phyloP scores from a whole-genome alignment of 2,888 invertebrate genomes.

The Luperina testacea region DNA sequence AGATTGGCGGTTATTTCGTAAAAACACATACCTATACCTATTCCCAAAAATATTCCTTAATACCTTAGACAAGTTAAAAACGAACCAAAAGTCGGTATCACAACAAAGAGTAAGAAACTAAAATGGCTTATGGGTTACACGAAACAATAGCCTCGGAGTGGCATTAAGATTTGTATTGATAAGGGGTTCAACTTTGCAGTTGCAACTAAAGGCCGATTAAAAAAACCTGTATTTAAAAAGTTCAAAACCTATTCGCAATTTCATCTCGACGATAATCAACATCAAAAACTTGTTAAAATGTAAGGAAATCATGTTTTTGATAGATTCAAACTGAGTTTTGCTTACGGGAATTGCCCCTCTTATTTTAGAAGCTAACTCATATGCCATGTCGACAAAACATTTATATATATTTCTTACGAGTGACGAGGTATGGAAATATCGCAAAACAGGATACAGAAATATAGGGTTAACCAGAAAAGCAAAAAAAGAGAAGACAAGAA shows the following conservation, averaged over 20 bases:
- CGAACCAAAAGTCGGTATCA: too few species aligned
- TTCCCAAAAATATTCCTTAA: neutral
- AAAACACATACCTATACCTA: neutral
- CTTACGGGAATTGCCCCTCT: neutral
- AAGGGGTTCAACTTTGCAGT: neutral
- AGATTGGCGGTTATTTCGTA: neutral
- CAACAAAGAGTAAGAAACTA: neutral
- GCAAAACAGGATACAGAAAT: neutral
- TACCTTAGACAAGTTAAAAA: neutral
- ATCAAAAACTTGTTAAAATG: neutral
- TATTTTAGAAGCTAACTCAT: too few species aligned
- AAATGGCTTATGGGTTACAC: neutral
- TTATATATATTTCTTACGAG: neutral
- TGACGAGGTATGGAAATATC: slow-evolving; percentile 2
- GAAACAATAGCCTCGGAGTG: neutral
- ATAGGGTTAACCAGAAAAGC: neutral
- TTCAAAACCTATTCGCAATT: neutral
- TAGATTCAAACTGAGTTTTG: neutral
- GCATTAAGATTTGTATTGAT: neutral
- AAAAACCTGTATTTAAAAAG: neutral
- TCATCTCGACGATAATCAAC: neutral
- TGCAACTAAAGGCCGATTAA: neutral
- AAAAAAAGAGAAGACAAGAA: too few species aligned
- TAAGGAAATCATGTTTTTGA: neutral
- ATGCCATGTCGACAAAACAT: neutral